These are phyloP conservation scores for Myopa testacea DNA, from an alignment of 2,888 invertebrate genomes.

Conservation along the genomic window DNA sequence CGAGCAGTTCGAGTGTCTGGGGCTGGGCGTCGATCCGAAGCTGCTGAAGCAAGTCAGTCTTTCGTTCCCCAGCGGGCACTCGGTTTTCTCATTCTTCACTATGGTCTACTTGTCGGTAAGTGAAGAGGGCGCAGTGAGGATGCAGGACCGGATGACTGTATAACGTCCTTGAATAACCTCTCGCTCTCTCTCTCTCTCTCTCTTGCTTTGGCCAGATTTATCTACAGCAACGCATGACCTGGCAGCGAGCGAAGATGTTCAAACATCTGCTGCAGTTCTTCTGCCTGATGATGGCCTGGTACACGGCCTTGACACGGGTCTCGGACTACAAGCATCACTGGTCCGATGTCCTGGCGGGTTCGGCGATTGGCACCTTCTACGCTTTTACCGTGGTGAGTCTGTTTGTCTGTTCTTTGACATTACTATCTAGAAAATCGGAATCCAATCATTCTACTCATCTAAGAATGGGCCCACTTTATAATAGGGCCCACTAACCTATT, in stretches of 20 bases:
- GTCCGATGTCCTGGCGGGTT: constrained; percentile 93
- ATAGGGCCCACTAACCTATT: no score
- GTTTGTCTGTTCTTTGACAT: not conserved
- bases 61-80: constrained; percentile 93
- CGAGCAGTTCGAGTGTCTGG: constrained; percentile 77
- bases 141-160: not conserved
- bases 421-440: not conserved
- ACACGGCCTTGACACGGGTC: constrained; percentile 87
- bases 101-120: constrained; percentile 88
- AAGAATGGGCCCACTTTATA: no score
- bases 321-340: constrained; percentile 98
- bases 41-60: constrained; percentile 81
- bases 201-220: constrained; percentile 74
- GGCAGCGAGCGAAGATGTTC: constrained; percentile 83
- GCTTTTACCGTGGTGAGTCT: constrained; percentile 75
- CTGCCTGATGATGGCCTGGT: constrained; percentile 83
- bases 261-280: constrained; percentile 86
- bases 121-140: constrained; percentile 51
- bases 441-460: not conserved
- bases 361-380: constrained; percentile 75
- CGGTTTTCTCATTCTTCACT: constrained; percentile 87
- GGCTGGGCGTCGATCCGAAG: constrained; percentile 68
- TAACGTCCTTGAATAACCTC: no score
- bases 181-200: not conserved
- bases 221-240: constrained; percentile 86